These are phyloP conservation scores for Ptilonorhynchus violaceus DNA, from an alignment of 2,113 vertebrate genomes.

Conservation along the genomic window DNA sequence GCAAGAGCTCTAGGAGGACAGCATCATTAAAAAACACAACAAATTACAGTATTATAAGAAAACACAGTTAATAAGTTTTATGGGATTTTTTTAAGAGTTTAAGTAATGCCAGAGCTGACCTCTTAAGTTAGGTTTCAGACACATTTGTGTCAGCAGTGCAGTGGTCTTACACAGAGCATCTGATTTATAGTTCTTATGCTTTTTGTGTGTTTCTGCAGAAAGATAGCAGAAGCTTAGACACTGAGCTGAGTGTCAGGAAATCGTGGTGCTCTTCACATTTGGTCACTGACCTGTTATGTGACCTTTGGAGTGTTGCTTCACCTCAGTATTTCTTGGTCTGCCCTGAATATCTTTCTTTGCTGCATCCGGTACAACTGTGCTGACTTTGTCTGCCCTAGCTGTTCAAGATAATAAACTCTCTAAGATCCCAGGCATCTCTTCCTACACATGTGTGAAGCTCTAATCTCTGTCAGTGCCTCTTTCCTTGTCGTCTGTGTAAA, in stretches of 20 bases:
- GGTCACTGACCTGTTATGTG: background rate
- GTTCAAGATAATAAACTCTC: background rate
- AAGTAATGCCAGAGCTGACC: background rate
- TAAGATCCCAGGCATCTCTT: background rate
- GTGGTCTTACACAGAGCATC: background rate
- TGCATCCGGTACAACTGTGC: background rate
- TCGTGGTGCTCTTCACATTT: background rate
- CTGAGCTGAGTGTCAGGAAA: background rate
- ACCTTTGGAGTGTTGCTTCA: slow-evolving; percentile 33
- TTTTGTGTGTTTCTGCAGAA: background rate
- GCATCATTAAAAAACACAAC: background rate
- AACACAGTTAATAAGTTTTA: background rate
- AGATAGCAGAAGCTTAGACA: background rate
- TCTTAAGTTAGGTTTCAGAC: background rate
- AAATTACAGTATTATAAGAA: background rate
- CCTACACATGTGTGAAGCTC: background rate
- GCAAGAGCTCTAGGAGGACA: background rate
- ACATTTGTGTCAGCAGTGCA: background rate
- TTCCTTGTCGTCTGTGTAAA: background rate
- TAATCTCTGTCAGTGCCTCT: background rate
- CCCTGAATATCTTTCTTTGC: slow-evolving; percentile 1
- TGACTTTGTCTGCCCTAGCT: background rate
- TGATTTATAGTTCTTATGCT: background rate
- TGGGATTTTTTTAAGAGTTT: background rate
- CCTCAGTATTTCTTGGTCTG: background rate